phyloP scores from a whole-genome alignment of 2,113 vertebrate genomes.

The Sardina pilchardus region DNA sequence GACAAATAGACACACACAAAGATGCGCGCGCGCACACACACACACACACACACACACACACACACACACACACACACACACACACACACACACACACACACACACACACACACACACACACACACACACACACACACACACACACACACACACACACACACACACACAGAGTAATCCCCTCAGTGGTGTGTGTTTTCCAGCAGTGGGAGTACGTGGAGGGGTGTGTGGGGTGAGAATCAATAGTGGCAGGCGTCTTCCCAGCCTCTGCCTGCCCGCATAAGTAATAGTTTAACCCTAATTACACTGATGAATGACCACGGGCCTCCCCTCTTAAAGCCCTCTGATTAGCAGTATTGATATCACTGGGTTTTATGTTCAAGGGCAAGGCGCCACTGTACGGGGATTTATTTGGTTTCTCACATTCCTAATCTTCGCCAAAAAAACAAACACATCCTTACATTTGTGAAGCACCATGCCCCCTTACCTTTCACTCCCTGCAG shows the following conservation, averaged over 20 bases:
- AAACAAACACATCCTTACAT: too few relatives aligned
- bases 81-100: neutral
- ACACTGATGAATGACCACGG: conserved; percentile 7
- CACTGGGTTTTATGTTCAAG: neutral
- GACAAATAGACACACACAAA: neutral
- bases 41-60: neutral
- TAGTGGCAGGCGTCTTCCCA: neutral
- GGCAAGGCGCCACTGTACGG: neutral
- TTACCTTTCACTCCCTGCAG: neutral
- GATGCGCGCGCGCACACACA: neutral
- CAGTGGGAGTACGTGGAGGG: neutral
- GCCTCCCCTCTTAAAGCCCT: neutral
- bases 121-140: neutral
- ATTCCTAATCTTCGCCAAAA: neutral
- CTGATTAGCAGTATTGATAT: neutral
- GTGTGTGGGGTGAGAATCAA: conserved; percentile 7
- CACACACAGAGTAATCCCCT: neutral
- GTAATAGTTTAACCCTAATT: conserved; percentile 28
- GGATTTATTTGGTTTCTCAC: conserved; percentile 1
- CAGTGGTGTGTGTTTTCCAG: conserved; percentile 8
- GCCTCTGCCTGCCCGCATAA: neutral
- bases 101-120: neutral
- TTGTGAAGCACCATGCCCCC: too few relatives aligned
- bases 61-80: neutral
- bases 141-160: conserved; percentile 7